Conservation (phyloP, 2,797 vertebrate genomes). For the Squalus acanthias region DNA sequence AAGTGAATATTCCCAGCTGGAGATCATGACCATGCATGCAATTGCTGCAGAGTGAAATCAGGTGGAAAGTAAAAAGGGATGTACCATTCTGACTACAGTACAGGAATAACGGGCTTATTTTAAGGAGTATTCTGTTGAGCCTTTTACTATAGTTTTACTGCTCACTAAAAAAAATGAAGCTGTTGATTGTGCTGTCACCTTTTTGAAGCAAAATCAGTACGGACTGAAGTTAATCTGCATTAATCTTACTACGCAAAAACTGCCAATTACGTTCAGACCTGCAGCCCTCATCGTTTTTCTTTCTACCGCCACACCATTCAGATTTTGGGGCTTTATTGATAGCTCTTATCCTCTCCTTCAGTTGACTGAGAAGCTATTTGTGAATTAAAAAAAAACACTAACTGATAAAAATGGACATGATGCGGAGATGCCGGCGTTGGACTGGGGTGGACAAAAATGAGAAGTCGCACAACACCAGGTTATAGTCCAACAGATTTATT, state of each 20-base stretch:
- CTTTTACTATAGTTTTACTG: background rate
- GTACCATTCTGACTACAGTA: background rate
- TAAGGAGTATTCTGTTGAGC: background rate
- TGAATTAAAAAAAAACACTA: background rate
- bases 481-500: too few relatives aligned
- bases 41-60: conserved; percentile 2
- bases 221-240: background rate
- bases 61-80: background rate
- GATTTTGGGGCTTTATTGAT: background rate
- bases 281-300: background rate
- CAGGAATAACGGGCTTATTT: background rate
- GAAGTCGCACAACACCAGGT: too few relatives aligned
- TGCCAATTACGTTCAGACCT: background rate
- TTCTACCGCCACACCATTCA: background rate
- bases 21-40: background rate
- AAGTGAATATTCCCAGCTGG: conserved; percentile 10
- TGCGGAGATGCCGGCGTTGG: too few relatives aligned
- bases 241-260: background rate
- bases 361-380: background rate
- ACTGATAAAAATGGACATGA: background rate
- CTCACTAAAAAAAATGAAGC: background rate
- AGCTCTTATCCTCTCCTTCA: background rate
- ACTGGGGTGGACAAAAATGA: too few relatives aligned
- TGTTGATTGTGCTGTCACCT: background rate
- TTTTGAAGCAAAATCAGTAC: background rate